Evolutionary conservation across 2,113 vertebrate genomes (phyloP), one percentile per base, ranked within the genome.

Genomic region (Engystomops pustulosus): DNA sequence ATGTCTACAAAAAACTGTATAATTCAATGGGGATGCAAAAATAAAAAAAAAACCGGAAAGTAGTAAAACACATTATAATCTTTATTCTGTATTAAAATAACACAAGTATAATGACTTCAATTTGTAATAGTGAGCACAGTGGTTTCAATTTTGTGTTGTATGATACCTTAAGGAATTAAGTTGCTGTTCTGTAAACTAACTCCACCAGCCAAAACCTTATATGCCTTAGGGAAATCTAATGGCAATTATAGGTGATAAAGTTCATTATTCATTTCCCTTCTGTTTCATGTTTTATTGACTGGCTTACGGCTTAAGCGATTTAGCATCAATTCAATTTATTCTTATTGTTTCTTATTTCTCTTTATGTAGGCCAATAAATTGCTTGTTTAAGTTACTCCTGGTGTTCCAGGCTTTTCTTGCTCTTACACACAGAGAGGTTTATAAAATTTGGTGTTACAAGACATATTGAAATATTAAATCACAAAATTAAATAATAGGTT

Each of bases 191-290:
- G 38, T 47, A 65, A 74, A 83, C 55, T 14, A 77, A 70, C 45
- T 34, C 79, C 51, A 25, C 71, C 25, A 77, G 44, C 23, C 72
- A 77, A 76, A n/a, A 36, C 12, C 58, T 36, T 27, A 77, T 18
- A 65, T 15, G 45, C 41, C 71, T 38, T 17, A 11, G 51, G 70
- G 70, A 83, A 83, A 60, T 75, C 36, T 75, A 75, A 62, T 51
- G 41, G 45, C 32, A 67, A 83, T 68, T 65, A 68, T 84, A 77
- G 81, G 81, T 68, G 58, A 76, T 65, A 84, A 65, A 84, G 81
- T 77, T 84, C 72, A 84, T 38, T 84, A 77, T 68, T 84, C 71
- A 84, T 84, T 84, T 84, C 81, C 81, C 77, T 45, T 83, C 70
- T 76, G 53, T 75, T 83, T 81, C 60, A 80, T 69, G 47, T 53